Evolutionary conservation across 2,888 invertebrate species (phyloP), one percentile per base, ranked within the genome.

Genomic region (Eristalis intricaria): DNA sequence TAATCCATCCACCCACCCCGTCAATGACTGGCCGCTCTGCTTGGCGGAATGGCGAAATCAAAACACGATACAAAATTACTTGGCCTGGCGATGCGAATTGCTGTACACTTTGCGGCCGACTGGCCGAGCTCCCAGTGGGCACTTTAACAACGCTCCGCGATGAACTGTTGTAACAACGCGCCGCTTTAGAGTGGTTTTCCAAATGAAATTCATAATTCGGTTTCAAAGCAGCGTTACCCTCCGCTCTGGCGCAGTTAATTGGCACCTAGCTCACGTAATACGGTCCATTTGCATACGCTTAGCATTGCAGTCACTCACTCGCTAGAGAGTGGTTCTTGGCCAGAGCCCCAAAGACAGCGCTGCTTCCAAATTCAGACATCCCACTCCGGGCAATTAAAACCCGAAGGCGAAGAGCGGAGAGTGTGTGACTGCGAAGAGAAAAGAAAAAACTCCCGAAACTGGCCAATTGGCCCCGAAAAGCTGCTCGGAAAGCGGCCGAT

Each of bases 231-330:
- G 19, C 50, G 60, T 8, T 32, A 10, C 32, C 32, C 32, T 32
- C 8, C 5, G 68, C 26, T 56, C 82, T 60, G n/a, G 3, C 23
- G 3, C 38, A 77, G 65, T 86, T 79, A 78, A 66, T 86, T 86
- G 66, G 82, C 82, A 86, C 66, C 86, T 78, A 40, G 63, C 78
- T 86, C 86, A 86, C 86, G 86, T 86, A 86, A 26, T 32, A 32
- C 7, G 60, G 15, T 35, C 4, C 58, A 65, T 86, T 86, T 79
- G 86, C 82, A 82, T 83, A 66, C n/a, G 35, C 38, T 86, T 68
- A 35, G 75, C 70, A 82, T 75, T 78, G 60, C 50, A 50, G 60
- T 86, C 74, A 82, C 23, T 70, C 81, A 77, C 71, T 11, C 32
- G 1, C 70, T 40, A 40, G 29, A 58, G 63, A 26, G 56, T 50